Conservation (phyloP, 2,888 invertebrate species). For the Poecilobothrus nobilitatus region DNA sequence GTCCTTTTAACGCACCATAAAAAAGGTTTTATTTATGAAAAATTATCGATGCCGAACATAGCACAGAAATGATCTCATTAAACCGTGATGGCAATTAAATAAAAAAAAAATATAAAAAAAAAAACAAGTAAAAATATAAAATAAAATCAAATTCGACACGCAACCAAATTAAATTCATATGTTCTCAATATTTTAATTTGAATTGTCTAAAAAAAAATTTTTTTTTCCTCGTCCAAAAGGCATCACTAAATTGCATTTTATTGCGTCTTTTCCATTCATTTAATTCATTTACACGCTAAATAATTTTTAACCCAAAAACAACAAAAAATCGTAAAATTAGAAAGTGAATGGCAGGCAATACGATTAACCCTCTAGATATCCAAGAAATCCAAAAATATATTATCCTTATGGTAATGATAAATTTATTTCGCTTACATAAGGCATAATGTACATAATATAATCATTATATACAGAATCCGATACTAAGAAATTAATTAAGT, state of each 20-base stretch:
- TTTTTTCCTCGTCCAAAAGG: not conserved
- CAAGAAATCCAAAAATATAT: not conserved
- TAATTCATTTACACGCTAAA: slow-evolving; percentile 1
- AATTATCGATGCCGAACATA: too few species aligned
- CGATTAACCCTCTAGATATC: too few species aligned
- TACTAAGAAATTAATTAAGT: too few species aligned
- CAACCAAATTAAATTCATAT: not conserved
- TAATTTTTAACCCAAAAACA: not conserved
- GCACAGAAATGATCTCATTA: not conserved
- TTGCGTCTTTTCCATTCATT: not conserved
- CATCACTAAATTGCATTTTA: not conserved
- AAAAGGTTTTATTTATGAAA: not conserved
- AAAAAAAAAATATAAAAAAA: not conserved
- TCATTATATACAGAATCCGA: not conserved
- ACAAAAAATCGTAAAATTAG: not conserved
- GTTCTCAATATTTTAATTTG: not conserved
- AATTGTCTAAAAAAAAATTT: not conserved
- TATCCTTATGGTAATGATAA: not conserved
- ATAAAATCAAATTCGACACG: not conserved
- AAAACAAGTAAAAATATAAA: too few species aligned
- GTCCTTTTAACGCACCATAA: not conserved
- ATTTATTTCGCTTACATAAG: slow-evolving; percentile 3
- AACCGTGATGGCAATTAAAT: not conserved
- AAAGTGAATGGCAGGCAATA: too few species aligned
- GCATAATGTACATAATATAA: not conserved